phyloP scores from a whole-genome alignment of 2,113 vertebrate genomes.

The Noturus placidus region DNA sequence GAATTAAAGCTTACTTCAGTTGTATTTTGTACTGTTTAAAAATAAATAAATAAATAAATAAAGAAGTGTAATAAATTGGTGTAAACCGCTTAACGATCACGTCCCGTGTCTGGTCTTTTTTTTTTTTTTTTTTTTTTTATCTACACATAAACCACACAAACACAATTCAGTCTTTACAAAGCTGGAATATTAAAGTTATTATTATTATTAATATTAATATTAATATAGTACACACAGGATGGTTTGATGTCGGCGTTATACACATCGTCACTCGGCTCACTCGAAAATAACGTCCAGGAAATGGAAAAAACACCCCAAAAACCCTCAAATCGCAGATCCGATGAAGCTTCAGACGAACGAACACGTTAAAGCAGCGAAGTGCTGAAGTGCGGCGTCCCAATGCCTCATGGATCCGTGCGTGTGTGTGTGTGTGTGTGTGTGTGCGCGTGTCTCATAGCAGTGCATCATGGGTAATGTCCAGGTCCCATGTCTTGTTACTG shows the following conservation, averaged over 20 bases:
- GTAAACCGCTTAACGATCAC: slow-evolving; percentile 56
- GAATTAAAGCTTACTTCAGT: slow-evolving; percentile 72
- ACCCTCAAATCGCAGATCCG: neutral
- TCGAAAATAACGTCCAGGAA: slow-evolving; percentile 29
- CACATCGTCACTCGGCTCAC: slow-evolving; percentile 31
- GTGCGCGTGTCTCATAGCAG: neutral
- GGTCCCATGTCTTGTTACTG: neutral
- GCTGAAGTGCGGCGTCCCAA: neutral
- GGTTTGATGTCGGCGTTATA: slow-evolving; percentile 40
- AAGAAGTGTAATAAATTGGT: slow-evolving; percentile 74
- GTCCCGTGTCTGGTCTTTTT: neutral
- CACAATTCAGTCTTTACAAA: slow-evolving; percentile 15
- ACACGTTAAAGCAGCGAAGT: slow-evolving; percentile 37
- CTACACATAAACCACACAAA: neutral
- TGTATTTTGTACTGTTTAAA: slow-evolving; percentile 81
- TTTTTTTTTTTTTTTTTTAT: neutral
- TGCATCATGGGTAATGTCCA: slow-evolving; percentile 25
- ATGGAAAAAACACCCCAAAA: slow-evolving; percentile 1
- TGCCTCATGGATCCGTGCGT: neutral
- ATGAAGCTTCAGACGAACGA: neutral
- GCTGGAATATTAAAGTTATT: neutral
- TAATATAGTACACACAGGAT: slow-evolving; percentile 55
- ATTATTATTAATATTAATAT: slow-evolving; percentile 22
- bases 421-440: neutral
- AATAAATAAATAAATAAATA: slow-evolving; percentile 62